phyloP scores from a whole-genome alignment of 2,797 vertebrate genomes.

The Cossypha caffra region DNA sequence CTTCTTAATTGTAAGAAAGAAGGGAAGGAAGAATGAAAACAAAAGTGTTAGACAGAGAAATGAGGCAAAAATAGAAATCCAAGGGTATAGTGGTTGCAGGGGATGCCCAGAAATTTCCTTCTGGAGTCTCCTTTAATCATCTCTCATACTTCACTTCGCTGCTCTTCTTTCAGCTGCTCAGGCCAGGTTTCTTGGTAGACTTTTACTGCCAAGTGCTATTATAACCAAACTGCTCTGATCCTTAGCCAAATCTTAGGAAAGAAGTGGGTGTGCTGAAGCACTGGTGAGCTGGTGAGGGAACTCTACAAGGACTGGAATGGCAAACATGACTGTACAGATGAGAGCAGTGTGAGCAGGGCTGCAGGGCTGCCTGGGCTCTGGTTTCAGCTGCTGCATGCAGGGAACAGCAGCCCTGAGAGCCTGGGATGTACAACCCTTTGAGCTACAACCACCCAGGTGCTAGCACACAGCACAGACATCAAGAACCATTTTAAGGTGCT shows the following conservation, averaged over 20 bases:
- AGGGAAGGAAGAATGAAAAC: neutral
- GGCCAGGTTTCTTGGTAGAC: slow-evolving; percentile 25
- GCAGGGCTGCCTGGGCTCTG: neutral
- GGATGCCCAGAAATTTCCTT: neutral
- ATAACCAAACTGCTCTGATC: slow-evolving; percentile 68
- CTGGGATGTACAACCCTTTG: accelerated
- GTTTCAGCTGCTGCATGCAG: neutral
- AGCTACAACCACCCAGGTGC: neutral
- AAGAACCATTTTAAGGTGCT: neutral
- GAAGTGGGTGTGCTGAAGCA: slow-evolving; percentile 54
- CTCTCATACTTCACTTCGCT: neutral
- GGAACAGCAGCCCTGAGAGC: neutral
- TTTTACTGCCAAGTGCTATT: slow-evolving; percentile 62
- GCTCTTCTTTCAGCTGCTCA: neutral
- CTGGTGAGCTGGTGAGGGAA: slow-evolving; percentile 15
- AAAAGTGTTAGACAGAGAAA: neutral
- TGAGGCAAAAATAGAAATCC: neutral
- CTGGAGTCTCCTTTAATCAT: neutral
- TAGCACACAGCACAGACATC: accelerated
- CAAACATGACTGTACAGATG: neutral
- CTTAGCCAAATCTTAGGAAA: slow-evolving; percentile 68
- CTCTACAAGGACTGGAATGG: neutral
- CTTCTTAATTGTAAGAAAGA: neutral
- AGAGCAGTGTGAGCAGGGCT: neutral
- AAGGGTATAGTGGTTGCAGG: neutral